Evolutionary conservation across 2,797 vertebrate genomes (phyloP).

Genomic region (Tadarida brasiliensis): DNA sequence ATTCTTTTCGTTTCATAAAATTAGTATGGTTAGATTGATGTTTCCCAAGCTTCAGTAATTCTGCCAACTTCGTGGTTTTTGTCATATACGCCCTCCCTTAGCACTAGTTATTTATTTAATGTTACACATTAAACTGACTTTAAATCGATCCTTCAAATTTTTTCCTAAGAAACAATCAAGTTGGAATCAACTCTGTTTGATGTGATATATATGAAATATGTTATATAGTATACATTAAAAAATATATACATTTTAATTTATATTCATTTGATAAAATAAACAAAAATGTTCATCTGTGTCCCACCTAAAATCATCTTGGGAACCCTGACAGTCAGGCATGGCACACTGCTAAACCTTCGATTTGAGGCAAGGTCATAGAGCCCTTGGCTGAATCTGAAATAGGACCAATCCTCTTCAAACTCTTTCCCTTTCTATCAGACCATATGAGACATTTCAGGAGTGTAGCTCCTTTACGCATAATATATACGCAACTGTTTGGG

Average conservation of each 20-base stretch:
- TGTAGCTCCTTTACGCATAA: background rate
- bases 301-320: background rate
- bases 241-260: background rate
- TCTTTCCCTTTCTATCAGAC: background rate
- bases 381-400: background rate
- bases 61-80: background rate
- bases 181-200: slow-evolving; percentile 27
- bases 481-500: slow-evolving; percentile 10
- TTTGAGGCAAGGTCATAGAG: background rate
- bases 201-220: background rate
- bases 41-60: background rate
- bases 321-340: background rate
- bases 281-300: background rate
- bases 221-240: background rate
- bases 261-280: background rate
- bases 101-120: slow-evolving; percentile 4
- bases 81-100: background rate
- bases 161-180: background rate
- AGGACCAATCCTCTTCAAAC: slow-evolving; percentile 16
- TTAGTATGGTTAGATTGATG: background rate
- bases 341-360: background rate
- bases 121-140: background rate
- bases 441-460: background rate
- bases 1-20: slow-evolving; percentile 8
- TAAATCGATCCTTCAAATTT: background rate